Percentiles rank a stretch among this genome's conserved stretches.
phyloP scores from a whole-genome alignment of 2,797 vertebrate genomes.

The Sebastes cheni region DNA sequence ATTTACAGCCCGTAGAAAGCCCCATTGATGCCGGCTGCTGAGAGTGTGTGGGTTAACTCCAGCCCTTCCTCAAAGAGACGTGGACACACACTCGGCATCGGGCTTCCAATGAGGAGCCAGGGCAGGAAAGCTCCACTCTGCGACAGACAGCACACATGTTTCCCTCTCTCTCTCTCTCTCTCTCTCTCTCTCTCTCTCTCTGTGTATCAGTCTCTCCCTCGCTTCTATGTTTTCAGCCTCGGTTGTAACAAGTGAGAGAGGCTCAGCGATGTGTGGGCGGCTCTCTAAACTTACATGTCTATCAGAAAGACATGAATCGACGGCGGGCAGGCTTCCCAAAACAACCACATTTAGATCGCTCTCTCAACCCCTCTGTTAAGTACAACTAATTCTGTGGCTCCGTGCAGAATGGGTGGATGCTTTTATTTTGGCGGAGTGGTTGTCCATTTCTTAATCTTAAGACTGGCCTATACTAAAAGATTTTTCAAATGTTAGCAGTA shows the following conservation, averaged over 20 bases:
- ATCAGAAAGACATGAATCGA: slow-evolving; percentile 70
- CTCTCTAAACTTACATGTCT: slow-evolving; percentile 73
- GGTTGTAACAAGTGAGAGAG: slow-evolving; percentile 56
- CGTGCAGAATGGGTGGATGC: slow-evolving; percentile 14
- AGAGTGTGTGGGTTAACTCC: slow-evolving; percentile 52
- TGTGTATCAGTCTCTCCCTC: not conserved
- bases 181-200: not conserved
- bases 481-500: no score
- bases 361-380: slow-evolving; percentile 45
- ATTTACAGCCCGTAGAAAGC: slow-evolving; percentile 49
- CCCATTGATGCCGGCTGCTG: slow-evolving; percentile 51
- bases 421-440: slow-evolving; percentile 19
- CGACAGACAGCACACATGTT: slow-evolving; percentile 59
- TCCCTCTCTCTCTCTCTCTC: not conserved
- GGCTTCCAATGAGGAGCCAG: slow-evolving; percentile 48
- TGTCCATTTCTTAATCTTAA: not conserved
- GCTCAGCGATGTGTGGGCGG: slow-evolving; percentile 62
- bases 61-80: slow-evolving; percentile 54
- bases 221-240: slow-evolving; percentile 15
- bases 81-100: slow-evolving; percentile 49
- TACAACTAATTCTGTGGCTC: slow-evolving; percentile 42
- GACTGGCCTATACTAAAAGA: no score
- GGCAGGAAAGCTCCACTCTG: slow-evolving; percentile 59
- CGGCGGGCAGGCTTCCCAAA: slow-evolving; percentile 51
- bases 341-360: slow-evolving; percentile 64